Evolutionary conservation across 2,113 vertebrate genomes (phyloP).

Genomic region (Cavia aperea): DNA sequence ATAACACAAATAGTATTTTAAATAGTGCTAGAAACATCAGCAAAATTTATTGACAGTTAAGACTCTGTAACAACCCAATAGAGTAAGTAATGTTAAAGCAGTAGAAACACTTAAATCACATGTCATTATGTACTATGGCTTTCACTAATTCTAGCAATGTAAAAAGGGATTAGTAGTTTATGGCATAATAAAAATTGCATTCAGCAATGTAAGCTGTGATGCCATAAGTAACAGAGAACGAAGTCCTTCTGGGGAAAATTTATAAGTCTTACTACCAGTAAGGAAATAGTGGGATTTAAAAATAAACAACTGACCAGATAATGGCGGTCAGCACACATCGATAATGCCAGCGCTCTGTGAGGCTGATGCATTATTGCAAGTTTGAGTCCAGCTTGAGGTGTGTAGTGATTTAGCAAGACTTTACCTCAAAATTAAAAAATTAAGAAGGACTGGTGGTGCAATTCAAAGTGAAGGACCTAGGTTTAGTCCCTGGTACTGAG

Average conservation of each 20-base stretch:
- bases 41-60: conserved; percentile 4
- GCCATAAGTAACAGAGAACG: neutral
- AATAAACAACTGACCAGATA: neutral
- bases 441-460: neutral
- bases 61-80: neutral
- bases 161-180: conserved; percentile 3
- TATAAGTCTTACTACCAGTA: neutral
- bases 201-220: neutral
- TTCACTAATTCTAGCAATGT: neutral
- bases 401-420: neutral
- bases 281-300: conserved; percentile 20
- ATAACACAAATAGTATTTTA: neutral
- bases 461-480: neutral
- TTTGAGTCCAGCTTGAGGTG: neutral
- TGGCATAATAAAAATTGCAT: neutral
- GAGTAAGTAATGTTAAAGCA: neutral
- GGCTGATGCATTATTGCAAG: neutral
- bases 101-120: neutral
- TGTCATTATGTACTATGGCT: neutral
- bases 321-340: neutral
- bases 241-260: neutral
- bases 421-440: neutral
- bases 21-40: neutral
- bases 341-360: neutral
- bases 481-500: neutral